These are phyloP conservation scores for Caloenas nicobarica DNA, from an alignment of 2,113 vertebrate species.

Conservation along the genomic window DNA sequence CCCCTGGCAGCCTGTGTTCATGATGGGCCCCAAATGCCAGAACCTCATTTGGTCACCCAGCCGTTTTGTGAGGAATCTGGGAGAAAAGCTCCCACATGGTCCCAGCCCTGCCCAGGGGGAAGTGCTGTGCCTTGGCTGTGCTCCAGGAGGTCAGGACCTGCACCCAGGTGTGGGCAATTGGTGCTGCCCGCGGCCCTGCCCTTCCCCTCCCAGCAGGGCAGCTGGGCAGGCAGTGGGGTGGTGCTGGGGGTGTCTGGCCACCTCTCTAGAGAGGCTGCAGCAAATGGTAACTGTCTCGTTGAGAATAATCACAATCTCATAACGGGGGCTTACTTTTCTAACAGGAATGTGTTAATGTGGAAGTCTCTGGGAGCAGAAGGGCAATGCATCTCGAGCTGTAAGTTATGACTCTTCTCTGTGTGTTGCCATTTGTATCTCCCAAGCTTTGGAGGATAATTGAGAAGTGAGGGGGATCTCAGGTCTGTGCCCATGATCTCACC, in stretches of 20 bases:
- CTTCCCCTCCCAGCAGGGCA: neutral
- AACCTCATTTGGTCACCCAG: fast-evolving
- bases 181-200: neutral
- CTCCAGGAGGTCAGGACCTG: neutral
- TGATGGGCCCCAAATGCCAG: fast-evolving
- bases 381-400: neutral
- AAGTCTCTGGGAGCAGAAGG: neutral
- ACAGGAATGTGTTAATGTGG: fast-evolving
- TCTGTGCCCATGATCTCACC: fast-evolving
- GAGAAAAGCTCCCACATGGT: fast-evolving
- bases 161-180: neutral
- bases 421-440: neutral
- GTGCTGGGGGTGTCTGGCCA: neutral
- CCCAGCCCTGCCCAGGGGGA: fast-evolving
- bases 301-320: fast-evolving
- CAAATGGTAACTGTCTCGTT: neutral
- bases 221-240: neutral
- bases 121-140: neutral
- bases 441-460: neutral
- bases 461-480: neutral
- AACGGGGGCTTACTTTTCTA: neutral
- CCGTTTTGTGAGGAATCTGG: neutral
- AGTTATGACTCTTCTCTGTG: neutral
- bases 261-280: neutral
- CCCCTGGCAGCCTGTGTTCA: neutral